Evolutionary conservation across 2,888 invertebrate species (phyloP).

Genomic region (Eristalis arbustorum): DNA sequence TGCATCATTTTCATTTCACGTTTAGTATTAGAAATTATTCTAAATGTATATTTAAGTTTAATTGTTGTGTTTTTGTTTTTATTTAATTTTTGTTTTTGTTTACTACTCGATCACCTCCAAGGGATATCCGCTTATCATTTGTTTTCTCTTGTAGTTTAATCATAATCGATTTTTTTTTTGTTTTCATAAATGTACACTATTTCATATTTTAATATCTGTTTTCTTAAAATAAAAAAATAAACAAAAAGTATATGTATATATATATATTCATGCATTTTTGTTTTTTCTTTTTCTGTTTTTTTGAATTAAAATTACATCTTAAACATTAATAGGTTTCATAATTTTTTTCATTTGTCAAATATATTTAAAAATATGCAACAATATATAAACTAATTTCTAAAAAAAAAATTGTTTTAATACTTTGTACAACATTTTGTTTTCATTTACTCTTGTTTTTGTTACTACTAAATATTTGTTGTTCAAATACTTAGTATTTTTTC

Average conservation of each 20-base stretch:
- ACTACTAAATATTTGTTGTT: conserved; percentile 54
- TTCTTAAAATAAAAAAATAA: conserved; percentile 42
- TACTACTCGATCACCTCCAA: conserved; percentile 29
- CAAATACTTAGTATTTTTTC: conserved; percentile 31
- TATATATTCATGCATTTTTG: conserved; percentile 52
- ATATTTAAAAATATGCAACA: conserved; percentile 70
- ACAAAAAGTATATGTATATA: conserved; percentile 31
- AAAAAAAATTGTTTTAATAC: conserved; percentile 66
- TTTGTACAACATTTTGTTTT: conserved; percentile 67
- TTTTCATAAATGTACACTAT: conserved; percentile 54
- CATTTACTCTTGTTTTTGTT: conserved; percentile 31
- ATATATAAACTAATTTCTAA: conserved; percentile 70
- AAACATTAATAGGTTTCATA: conserved; percentile 56
- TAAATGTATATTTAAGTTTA: conserved; percentile 68
- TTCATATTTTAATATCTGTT: conserved; percentile 66
- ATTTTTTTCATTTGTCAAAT: conserved; percentile 56
- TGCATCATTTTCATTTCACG: conserved; percentile 13
- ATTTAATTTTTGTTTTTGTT: background rate
- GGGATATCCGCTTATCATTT: conserved; percentile 28
- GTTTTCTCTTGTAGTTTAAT: conserved; percentile 20
- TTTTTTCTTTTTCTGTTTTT: conserved; percentile 30
- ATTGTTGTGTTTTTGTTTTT: conserved; percentile 24
- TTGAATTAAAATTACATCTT: conserved; percentile 69
- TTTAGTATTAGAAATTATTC: conserved; percentile 67
- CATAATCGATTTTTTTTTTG: conserved; percentile 21